Percentiles rank a stretch among this genome's conserved stretches.
These are phyloP conservation scores for Hirtodrosophila histrioides DNA, from an alignment of 2,888 invertebrate genomes.

Conservation along the genomic window DNA sequence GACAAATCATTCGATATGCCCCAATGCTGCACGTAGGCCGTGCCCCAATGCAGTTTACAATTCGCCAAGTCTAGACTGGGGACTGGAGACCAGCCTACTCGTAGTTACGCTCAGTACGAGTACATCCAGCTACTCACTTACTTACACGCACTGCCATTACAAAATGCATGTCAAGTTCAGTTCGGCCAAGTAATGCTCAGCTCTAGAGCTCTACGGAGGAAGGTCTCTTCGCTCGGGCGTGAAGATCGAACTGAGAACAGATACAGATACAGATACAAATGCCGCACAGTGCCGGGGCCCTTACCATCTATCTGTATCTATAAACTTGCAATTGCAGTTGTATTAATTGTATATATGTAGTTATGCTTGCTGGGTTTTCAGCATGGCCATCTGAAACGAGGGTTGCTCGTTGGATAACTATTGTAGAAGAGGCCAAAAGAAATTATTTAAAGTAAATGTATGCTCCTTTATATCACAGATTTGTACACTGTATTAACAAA, in stretches of 20 bases:
- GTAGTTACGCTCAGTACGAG: constrained; percentile 25
- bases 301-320: constrained; percentile 27
- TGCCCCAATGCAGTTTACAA: constrained; percentile 69
- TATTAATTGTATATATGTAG: constrained; percentile 27
- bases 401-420: constrained; percentile 1
- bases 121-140: constrained; percentile 29
- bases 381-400: constrained; percentile 31
- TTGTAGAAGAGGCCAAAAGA: neutral
- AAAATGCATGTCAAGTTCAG: constrained; percentile 75
- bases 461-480: no score
- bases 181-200: constrained; percentile 54
- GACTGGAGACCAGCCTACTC: constrained; percentile 47
- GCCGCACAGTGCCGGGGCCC: constrained; percentile 29
- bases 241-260: constrained; percentile 69
- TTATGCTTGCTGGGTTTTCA: constrained; percentile 18
- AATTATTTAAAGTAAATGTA: neutral
- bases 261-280: constrained; percentile 22
- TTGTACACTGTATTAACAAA: no score
- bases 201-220: constrained; percentile 21
- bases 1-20: constrained; percentile 44
- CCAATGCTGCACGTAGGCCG: constrained; percentile 69
- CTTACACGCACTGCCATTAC: constrained; percentile 58
- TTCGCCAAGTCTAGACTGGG: constrained; percentile 56
- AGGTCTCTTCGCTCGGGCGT: constrained; percentile 71
- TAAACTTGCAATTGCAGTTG: constrained; percentile 23